A percentile compares a stretch with the other conserved stretches of the same genome.
Conservation (phyloP, 2,113 vertebrate species). For the Odocoileus virginianus region DNA sequence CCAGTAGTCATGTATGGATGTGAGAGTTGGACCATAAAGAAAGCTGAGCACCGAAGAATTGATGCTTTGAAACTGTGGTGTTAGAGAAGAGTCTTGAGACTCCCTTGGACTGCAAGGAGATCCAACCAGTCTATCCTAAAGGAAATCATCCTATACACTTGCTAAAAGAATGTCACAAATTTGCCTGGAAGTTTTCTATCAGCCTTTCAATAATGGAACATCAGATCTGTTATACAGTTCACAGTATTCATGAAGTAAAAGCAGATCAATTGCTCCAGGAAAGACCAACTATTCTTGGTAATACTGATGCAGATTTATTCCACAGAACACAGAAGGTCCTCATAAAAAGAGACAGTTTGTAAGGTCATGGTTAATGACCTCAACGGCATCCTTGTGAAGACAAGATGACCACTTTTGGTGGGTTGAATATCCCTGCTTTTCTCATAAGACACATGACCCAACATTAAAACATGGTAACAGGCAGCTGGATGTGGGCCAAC, state of each 20-base stretch:
- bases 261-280: not conserved
- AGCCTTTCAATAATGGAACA: not conserved
- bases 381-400: not conserved
- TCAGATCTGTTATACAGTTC: not conserved
- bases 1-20: not conserved
- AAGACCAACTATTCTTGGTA: not conserved
- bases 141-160: not conserved
- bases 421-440: not conserved
- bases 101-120: too few relatives aligned
- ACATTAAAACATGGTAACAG: not conserved
- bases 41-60: too few relatives aligned
- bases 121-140: too few relatives aligned
- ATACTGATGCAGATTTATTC: not conserved
- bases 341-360: not conserved
- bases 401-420: not conserved
- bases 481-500: too few relatives aligned
- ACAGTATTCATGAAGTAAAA: not conserved
- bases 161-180: not conserved
- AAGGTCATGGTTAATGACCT: not conserved
- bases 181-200: not conserved
- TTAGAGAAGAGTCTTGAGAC: too few relatives aligned
- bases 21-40: too few relatives aligned
- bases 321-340: not conserved
- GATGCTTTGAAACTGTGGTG: too few relatives aligned
- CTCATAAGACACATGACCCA: not conserved